Percentiles rank a stretch among this genome's conserved stretches.
These are phyloP conservation scores for Lota lota DNA, from an alignment of 2,113 vertebrate genomes.

Conservation along the genomic window DNA sequence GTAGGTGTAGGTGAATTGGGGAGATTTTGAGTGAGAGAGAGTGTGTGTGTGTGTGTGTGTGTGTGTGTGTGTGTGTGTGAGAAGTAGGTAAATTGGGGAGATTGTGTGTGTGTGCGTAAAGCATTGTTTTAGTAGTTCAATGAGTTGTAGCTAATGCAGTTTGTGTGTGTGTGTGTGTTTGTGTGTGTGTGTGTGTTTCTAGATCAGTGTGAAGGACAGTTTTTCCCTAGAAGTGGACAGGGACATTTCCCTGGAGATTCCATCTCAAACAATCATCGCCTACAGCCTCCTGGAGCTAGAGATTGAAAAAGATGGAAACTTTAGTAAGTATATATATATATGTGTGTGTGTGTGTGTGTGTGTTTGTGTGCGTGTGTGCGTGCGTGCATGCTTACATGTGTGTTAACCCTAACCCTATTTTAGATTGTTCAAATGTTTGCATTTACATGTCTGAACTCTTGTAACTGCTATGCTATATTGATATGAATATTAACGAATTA, in stretches of 20 bases:
- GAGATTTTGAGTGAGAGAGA: conserved; percentile 20
- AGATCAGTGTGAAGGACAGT: conserved; percentile 75
- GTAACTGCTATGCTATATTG: too few species aligned
- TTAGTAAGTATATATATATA: conserved; percentile 73
- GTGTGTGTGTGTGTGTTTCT: neutral
- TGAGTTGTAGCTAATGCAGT: too few species aligned
- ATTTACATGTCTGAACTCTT: too few species aligned
- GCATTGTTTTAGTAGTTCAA: too few species aligned
- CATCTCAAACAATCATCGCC: conserved; percentile 80
- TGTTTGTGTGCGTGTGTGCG: neutral
- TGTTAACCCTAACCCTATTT: too few species aligned
- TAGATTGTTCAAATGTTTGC: too few species aligned
- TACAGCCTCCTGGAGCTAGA: conserved; percentile 82
- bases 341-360: conserved; percentile 4
- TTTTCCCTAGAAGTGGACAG: conserved; percentile 66
- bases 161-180: neutral
- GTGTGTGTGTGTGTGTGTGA: conserved; percentile 55
- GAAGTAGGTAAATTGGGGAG: conserved; percentile 24
- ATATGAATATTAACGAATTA: too few species aligned
- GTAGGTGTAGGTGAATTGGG: conserved; percentile 62
- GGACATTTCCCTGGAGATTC: conserved; percentile 81
- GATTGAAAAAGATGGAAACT: conserved; percentile 77
- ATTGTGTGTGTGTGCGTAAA: neutral
- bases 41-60: conserved; percentile 44
- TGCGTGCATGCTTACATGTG: neutral